phyloP scores from a whole-genome alignment of 2,113 vertebrate genomes.

The Halcyon malimbica region DNA sequence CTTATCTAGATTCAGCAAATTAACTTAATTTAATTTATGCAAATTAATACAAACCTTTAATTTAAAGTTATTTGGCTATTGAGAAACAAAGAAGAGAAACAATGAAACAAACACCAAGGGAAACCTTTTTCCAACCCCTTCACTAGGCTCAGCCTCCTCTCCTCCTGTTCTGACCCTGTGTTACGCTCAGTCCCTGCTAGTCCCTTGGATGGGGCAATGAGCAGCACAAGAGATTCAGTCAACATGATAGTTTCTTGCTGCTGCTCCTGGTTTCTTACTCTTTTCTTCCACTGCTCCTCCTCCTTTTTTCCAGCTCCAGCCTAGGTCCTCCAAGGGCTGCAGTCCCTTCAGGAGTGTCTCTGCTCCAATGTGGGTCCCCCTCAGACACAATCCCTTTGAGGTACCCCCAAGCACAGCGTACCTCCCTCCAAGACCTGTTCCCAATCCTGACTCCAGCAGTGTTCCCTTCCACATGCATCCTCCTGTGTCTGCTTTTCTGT shows the following conservation, averaged over 20 bases:
- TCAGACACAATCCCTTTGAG: not conserved
- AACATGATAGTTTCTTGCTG: not conserved
- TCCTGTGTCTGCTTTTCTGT: not conserved
- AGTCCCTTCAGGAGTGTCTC: not conserved
- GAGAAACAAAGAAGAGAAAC: not conserved
- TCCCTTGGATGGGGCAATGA: not conserved
- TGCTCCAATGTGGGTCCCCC: not conserved
- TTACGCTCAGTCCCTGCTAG: fast-evolving
- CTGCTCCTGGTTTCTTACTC: not conserved
- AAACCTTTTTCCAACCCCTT: not conserved
- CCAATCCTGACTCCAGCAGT: not conserved
- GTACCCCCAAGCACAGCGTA: not conserved
- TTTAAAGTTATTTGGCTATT: not conserved
- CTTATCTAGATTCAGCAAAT: not conserved
- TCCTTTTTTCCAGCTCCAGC: not conserved
- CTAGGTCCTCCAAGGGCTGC: not conserved
- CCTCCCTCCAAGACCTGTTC: not conserved
- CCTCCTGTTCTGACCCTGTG: not conserved
- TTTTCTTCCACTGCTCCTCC: not conserved
- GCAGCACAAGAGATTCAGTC: not conserved
- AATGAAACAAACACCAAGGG: fast-evolving
- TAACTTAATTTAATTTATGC: not conserved
- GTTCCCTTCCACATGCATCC: not conserved
- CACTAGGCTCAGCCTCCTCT: not conserved
- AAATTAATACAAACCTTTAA: not conserved